These are phyloP conservation scores for Acanthosoma haemorrhoidale DNA, from an alignment of 2,888 invertebrate genomes.

Conservation along the genomic window DNA sequence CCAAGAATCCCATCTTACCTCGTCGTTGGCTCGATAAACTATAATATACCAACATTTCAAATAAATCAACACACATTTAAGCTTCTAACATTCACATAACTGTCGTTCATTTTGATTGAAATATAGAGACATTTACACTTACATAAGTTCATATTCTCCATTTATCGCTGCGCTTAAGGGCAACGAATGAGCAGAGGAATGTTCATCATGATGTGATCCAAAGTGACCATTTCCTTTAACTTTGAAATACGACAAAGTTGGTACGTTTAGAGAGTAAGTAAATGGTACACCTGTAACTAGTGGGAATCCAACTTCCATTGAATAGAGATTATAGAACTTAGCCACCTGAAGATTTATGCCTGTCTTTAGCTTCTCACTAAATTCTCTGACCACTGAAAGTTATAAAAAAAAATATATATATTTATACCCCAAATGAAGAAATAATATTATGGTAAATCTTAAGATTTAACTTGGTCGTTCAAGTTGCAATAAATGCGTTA, in stretches of 20 bases:
- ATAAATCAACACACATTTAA: too few relatives aligned
- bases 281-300: slow-evolving; percentile 66
- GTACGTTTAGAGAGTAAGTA: slow-evolving; percentile 57
- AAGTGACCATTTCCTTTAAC: background rate
- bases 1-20: slow-evolving; percentile 59
- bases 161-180: background rate
- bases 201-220: too few relatives aligned
- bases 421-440: too few relatives aligned
- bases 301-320: slow-evolving; percentile 61
- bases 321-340: slow-evolving; percentile 55
- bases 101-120: too few relatives aligned
- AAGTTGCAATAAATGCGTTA: too few relatives aligned
- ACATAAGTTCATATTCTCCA: background rate
- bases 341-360: slow-evolving; percentile 55
- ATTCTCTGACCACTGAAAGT: slow-evolving; percentile 46
- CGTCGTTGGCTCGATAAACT: slow-evolving; percentile 53
- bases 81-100: too few relatives aligned
- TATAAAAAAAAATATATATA: background rate
- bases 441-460: too few relatives aligned
- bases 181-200: too few relatives aligned
- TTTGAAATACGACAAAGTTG: slow-evolving; percentile 48
- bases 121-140: background rate
- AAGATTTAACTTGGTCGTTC: too few relatives aligned
- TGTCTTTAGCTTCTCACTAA: slow-evolving; percentile 47
- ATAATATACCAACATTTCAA: too few relatives aligned